Conservation (phyloP, 2,888 invertebrate genomes). For the Xanthorhoe spadicearia region DNA sequence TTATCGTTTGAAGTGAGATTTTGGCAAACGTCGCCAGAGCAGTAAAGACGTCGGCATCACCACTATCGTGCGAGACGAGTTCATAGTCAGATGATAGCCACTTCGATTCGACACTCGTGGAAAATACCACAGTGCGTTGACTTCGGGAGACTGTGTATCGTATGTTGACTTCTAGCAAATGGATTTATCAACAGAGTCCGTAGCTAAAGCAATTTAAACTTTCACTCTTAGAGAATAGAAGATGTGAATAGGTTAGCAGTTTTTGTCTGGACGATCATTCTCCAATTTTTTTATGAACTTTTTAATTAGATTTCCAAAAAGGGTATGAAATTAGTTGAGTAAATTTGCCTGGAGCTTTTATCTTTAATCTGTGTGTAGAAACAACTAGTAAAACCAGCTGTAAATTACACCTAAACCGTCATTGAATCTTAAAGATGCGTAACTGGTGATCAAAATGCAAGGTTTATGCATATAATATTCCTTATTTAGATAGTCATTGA, state of each 20-base stretch:
- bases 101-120: conserved; percentile 48
- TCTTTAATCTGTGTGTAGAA: neutral
- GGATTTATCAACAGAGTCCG: conserved; percentile 36
- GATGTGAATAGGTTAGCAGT: conserved; percentile 45
- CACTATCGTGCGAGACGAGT: conserved; percentile 54
- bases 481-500: conserved; percentile 7
- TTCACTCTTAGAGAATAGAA: conserved; percentile 50
- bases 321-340: neutral
- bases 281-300: conserved; percentile 19
- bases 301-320: neutral
- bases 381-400: neutral
- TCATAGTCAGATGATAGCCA: conserved; percentile 56
- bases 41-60: conserved; percentile 74
- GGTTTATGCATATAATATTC: conserved; percentile 23
- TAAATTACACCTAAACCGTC: neutral
- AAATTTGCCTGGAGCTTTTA: too few relatives aligned
- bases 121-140: conserved; percentile 60
- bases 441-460: conserved; percentile 19
- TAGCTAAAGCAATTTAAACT: conserved; percentile 51
- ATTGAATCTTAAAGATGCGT: neutral
- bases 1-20: conserved; percentile 44
- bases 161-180: conserved; percentile 46
- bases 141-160: conserved; percentile 46
- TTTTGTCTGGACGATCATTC: conserved; percentile 39
- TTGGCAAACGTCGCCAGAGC: conserved; percentile 51